These are phyloP conservation scores for Caloenas nicobarica DNA, from an alignment of 2,113 vertebrate species.

Conservation along the genomic window DNA sequence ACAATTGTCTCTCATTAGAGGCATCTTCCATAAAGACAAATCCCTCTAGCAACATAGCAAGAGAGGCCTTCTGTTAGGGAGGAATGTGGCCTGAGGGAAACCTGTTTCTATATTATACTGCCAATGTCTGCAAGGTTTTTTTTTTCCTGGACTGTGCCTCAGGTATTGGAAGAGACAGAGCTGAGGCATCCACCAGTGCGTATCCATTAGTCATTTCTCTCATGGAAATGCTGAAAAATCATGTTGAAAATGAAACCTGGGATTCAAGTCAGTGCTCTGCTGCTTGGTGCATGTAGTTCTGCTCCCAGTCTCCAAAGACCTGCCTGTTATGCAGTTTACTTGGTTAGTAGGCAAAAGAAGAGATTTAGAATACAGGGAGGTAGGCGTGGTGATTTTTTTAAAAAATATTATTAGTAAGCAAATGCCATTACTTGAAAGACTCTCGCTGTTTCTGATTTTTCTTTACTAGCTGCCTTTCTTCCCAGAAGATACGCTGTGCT, in stretches of 20 bases:
- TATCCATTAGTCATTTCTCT: neutral
- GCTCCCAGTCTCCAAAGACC: neutral
- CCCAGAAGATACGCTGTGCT: neutral
- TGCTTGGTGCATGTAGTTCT: neutral
- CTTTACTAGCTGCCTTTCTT: neutral
- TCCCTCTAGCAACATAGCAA: neutral
- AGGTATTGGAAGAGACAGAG: neutral
- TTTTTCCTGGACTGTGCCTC: neutral
- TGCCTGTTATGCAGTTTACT: neutral
- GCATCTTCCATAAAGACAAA: neutral
- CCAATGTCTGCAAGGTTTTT: neutral
- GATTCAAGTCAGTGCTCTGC: neutral
- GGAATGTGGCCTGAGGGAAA: neutral
- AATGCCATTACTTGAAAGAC: neutral
- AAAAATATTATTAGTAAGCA: neutral
- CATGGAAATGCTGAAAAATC: neutral
- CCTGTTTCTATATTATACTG: neutral
- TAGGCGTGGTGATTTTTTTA: neutral
- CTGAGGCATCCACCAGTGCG: neutral
- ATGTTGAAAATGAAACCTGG: neutral
- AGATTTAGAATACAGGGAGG: neutral
- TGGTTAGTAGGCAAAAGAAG: neutral
- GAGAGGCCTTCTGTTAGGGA: neutral
- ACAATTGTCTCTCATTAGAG: neutral
- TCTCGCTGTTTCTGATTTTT: neutral